phyloP scores from a whole-genome alignment of 1,140 invertebrate genomes.

The Bombus superbus region DNA sequence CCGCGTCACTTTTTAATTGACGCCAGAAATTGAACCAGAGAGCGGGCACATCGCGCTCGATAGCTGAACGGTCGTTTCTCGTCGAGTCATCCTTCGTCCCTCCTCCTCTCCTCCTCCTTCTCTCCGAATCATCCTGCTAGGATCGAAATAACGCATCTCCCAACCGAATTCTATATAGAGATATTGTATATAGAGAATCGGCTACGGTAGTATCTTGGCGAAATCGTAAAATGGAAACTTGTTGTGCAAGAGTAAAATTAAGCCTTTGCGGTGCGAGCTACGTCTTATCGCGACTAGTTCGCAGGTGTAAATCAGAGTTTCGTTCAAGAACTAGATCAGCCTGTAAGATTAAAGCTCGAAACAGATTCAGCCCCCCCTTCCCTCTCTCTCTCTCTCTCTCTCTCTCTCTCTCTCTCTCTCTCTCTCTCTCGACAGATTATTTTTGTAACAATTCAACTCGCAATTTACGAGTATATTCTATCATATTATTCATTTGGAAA shows the following conservation, averaged over 20 bases:
- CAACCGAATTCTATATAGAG: conserved; percentile 7
- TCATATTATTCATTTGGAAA: too few species aligned
- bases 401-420: too few species aligned
- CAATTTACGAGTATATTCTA: too few species aligned
- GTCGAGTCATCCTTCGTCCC: conserved; percentile 76
- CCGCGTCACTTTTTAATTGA: conserved; percentile 83
- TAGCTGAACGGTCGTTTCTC: conserved; percentile 59
- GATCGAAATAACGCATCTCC: conserved; percentile 51
- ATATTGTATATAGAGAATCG: background rate
- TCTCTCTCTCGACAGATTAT: too few species aligned
- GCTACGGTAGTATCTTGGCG: conserved; percentile 1
- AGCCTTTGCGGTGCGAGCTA: background rate
- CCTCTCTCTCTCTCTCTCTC: too few species aligned
- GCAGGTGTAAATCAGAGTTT: too few species aligned
- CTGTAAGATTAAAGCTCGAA: too few species aligned
- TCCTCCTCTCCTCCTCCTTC: conserved; percentile 17
- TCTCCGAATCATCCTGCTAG: conserved; percentile 67
- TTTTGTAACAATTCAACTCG: too few species aligned
- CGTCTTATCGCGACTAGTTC: background rate
- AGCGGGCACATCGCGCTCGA: conserved; percentile 50
- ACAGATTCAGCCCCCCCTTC: too few species aligned
- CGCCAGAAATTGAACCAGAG: conserved; percentile 81
- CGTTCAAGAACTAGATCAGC: too few species aligned
- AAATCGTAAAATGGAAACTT: conserved; percentile 32
- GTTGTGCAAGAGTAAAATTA: background rate